Evolutionary conservation across 2,113 vertebrate species (phyloP).

Genomic region (Coregonus clupeaformis): DNA sequence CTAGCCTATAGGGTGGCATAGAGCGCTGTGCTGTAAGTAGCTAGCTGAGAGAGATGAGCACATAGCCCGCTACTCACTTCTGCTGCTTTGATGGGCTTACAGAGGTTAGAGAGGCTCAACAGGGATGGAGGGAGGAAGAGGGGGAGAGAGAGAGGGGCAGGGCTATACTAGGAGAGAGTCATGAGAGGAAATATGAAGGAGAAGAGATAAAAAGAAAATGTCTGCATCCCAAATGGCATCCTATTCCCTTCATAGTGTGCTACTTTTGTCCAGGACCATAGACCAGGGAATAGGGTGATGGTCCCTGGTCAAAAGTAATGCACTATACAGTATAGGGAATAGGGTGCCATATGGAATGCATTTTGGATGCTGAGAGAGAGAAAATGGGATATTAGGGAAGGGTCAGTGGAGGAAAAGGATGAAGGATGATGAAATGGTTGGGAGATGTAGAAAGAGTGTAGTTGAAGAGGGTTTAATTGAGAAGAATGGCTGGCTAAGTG

Average conservation of each 20-base stretch:
- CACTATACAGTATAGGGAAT: background rate
- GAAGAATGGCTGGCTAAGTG: constrained; percentile 3
- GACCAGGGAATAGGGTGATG: too few relatives aligned
- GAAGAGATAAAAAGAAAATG: background rate
- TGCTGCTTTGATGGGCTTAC: constrained; percentile 45
- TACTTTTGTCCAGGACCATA: too few relatives aligned
- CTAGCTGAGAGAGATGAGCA: too few relatives aligned
- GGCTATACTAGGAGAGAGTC: background rate
- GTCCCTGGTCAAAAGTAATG: too few relatives aligned
- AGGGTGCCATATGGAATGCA: background rate
- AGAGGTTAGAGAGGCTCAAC: constrained; percentile 26
- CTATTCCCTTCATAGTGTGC: too few relatives aligned
- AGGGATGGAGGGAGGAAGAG: constrained; percentile 22
- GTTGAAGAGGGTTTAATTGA: background rate
- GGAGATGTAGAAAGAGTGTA: constrained; percentile 57
- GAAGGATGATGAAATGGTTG: constrained; percentile 52
- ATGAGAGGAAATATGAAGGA: background rate
- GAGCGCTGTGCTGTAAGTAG: too few relatives aligned
- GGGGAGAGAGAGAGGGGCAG: background rate
- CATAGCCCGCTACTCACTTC: constrained; percentile 23
- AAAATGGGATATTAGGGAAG: background rate
- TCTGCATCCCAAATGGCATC: background rate
- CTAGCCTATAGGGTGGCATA: too few relatives aligned
- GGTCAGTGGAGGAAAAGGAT: constrained; percentile 38
- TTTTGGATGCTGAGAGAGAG: background rate